Evolutionary conservation across 2,797 vertebrate species (phyloP).

Genomic region (Synaphobranchus kaupii): DNA sequence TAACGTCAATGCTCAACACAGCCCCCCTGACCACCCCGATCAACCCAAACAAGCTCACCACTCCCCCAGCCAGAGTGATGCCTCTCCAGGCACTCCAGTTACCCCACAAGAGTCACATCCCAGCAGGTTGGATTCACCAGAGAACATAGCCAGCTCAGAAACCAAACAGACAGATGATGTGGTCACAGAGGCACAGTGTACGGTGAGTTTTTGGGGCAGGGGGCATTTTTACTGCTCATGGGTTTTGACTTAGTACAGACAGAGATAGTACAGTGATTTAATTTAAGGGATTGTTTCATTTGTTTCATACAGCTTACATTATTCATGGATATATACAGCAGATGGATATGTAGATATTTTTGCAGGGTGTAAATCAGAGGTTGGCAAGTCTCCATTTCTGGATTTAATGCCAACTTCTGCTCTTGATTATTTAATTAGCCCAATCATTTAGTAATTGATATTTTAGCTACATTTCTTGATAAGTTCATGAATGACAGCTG

Average conservation of each 20-base stretch:
- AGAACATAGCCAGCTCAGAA: slow-evolving; percentile 53
- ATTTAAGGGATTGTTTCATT: not conserved
- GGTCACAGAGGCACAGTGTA: slow-evolving; percentile 48
- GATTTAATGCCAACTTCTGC: too few species aligned
- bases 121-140: slow-evolving; percentile 50
- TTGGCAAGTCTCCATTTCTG: too few species aligned
- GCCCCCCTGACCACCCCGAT: slow-evolving; percentile 32
- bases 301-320: too few species aligned
- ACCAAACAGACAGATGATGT: slow-evolving; percentile 58
- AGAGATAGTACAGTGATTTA: not conserved
- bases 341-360: too few species aligned
- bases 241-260: not conserved
- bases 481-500: too few species aligned
- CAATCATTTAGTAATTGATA: too few species aligned
- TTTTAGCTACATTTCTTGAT: too few species aligned
- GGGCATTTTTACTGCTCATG: not conserved
- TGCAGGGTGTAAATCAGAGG: too few species aligned
- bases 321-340: too few species aligned
- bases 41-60: slow-evolving; percentile 28
- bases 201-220: not conserved
- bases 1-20: slow-evolving; percentile 35
- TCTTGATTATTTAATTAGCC: too few species aligned
- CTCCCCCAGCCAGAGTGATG: slow-evolving; percentile 32
- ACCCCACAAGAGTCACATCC: slow-evolving; percentile 43
- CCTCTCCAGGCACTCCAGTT: slow-evolving; percentile 27